These are phyloP conservation scores for Ommatoiulus sabulosus DNA, from an alignment of 2,888 invertebrate genomes.

Conservation along the genomic window DNA sequence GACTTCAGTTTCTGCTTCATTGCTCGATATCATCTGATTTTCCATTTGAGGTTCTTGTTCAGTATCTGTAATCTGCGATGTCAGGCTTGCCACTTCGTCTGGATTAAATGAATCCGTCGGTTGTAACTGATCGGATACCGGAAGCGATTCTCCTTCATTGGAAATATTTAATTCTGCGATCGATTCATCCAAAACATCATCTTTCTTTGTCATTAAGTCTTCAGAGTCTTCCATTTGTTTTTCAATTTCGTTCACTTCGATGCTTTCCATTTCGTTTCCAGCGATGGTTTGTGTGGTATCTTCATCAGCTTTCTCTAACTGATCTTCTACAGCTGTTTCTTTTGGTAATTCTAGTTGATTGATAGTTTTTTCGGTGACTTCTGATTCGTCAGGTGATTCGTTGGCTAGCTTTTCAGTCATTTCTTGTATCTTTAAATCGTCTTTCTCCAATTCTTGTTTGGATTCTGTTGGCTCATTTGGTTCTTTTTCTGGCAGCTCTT, in stretches of 20 bases:
- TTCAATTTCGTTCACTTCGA: neutral
- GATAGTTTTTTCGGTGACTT: neutral
- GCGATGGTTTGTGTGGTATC: neutral
- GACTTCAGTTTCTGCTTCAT: slow-evolving; percentile 37
- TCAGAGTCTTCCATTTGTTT: neutral
- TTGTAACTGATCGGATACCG: neutral
- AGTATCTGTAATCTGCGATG: neutral
- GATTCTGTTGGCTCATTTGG: neutral
- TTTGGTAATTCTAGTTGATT: neutral
- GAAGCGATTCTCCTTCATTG: neutral
- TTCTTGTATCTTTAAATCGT: neutral
- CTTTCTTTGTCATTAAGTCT: neutral
- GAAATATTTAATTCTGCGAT: neutral
- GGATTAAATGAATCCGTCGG: neutral
- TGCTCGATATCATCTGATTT: neutral
- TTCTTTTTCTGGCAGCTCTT: neutral
- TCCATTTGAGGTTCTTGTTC: slow-evolving; percentile 1
- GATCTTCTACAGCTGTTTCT: neutral
- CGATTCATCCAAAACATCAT: neutral
- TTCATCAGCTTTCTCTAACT: neutral
- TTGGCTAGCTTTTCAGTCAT: neutral
- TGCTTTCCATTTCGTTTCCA: neutral
- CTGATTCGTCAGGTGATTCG: neutral
- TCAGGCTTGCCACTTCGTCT: neutral
- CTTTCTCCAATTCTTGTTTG: neutral